Base-by-base conservation (phyloP, 2,888 invertebrate species). In the Epirrhoe alternata region DNA sequence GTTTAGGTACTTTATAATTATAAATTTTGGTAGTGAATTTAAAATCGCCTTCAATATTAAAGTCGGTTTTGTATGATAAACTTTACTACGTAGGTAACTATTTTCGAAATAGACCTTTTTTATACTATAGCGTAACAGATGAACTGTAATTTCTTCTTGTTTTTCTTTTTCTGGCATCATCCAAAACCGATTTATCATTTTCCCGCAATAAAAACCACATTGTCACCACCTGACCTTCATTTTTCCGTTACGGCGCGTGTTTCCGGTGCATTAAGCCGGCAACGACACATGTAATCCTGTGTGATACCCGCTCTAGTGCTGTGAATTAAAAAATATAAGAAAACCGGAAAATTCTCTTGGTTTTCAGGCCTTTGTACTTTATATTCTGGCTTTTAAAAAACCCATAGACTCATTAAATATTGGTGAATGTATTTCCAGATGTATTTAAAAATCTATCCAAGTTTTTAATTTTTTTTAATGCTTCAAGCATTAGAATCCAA, bases 231-330 rank as follows among this genome's bases (percentile, higher is more conserved):
- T 72, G 69, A 66, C 72, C 69, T 69, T 68, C 58, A 35, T 70
- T 71, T 70, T 72, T 63, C 66, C 54, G 62, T 62, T 70, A 61
- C 64, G 51, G 73, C 77, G 72, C 75, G 54, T 69, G 74, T 79
- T 86, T 85, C 82, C 85, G 81, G 79, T 68, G 85, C 87, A 88
- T 92, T 90, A 90, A 84, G 78, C 80, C 83, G 74, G 83, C 83
- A 84, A 85, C 83, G 88, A 89, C 87, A 90, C 86, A 83, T 86
- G 88, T 90, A 87, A 89, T 92, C 87, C 89, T 69, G 72, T 77
- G 77, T 78, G 74, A 72, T 74, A 64, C 60, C 49, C 56, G 31
- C 52, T 14, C 17, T 64, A 68, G 67, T 68, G 66, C 72, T 70
- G 70, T 7, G 24, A 31, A 6, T 7, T 30, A 17, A 45, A 59